Evolutionary conservation across 2,113 vertebrate species (phyloP).

Genomic region (Psilopogon haemacephalus): DNA sequence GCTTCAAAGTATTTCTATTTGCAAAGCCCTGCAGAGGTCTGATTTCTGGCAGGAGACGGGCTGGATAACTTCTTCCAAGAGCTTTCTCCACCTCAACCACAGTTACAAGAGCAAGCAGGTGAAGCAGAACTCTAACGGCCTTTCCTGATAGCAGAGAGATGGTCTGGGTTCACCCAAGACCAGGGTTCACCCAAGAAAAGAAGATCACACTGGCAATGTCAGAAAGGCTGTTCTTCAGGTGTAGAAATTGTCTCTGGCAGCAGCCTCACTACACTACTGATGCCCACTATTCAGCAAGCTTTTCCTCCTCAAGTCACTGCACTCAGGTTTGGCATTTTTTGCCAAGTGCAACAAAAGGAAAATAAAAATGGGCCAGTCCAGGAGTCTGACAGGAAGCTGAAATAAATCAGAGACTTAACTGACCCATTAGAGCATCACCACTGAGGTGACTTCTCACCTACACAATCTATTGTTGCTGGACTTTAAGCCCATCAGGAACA

Average conservation of each 20-base stretch:
- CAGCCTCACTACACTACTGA: neutral
- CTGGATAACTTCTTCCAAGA: neutral
- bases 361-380: neutral
- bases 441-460: neutral
- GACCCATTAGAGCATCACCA: neutral
- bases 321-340: neutral
- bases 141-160: neutral
- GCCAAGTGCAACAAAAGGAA: constrained; percentile 15
- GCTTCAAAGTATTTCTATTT: neutral
- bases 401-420: constrained; percentile 4
- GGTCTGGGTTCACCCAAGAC: neutral
- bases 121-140: neutral
- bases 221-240: neutral
- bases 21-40: neutral
- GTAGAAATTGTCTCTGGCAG: neutral
- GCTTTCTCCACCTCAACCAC: neutral
- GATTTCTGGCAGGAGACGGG: neutral
- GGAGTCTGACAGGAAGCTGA: constrained; percentile 15
- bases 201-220: neutral
- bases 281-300: neutral
- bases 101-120: neutral
- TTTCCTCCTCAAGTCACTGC: neutral
- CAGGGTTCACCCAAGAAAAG: neutral
- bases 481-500: neutral
- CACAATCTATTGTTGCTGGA: neutral